Evolutionary conservation across 2,888 invertebrate species (phyloP), one percentile per base, ranked within the genome.

Genomic region (Malthinus seriepunctatus): DNA sequence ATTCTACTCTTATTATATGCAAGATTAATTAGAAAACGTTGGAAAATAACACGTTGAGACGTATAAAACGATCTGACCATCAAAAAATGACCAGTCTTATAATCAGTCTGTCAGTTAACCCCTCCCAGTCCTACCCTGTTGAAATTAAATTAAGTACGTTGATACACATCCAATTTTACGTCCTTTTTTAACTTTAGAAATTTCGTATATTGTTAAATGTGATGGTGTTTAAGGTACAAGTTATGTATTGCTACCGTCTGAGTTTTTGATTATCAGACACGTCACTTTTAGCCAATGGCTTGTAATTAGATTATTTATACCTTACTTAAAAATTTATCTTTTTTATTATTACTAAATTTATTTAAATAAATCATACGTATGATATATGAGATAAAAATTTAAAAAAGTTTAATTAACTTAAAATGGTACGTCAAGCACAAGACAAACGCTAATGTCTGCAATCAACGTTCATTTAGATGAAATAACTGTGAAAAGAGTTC

Each of bases 21-120:
- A 63, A 64, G 67, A 62, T 66, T 67, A 70, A 71, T 71, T 71
- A 67, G 67, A 71, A 69, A 67, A 63, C 60, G 65, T 67, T 65
- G 65, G 66, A 70, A 23, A 68, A 64, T 71, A 69, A 68, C 71
- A 70, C 71, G 69, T 72, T 71, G 65, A 67, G 63, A 68, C 47
- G 59, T 57, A 54, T 61, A 64, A 67, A 68, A 65, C 68, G 70
- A 73, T 71, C 67, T 69, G 64, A 64, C 67, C 63, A 67, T 67
- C 67, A 68, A 60, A 56, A 63, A 62, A 47, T 57, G 60, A 63
- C 62, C 72, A 73, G 70, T 71, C 72, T 77, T 74, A 71, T 77
- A 78, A 79, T 79, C 77, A 78, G 73, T 69, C 77, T 78, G 78
- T 79, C 79, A 77, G 67, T 78, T 73, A 71, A 67, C 77, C 70